Percentiles rank a stretch among this genome's conserved stretches.
Conservation (phyloP, 2,113 vertebrate genomes). For the Phaethon lepturus region DNA sequence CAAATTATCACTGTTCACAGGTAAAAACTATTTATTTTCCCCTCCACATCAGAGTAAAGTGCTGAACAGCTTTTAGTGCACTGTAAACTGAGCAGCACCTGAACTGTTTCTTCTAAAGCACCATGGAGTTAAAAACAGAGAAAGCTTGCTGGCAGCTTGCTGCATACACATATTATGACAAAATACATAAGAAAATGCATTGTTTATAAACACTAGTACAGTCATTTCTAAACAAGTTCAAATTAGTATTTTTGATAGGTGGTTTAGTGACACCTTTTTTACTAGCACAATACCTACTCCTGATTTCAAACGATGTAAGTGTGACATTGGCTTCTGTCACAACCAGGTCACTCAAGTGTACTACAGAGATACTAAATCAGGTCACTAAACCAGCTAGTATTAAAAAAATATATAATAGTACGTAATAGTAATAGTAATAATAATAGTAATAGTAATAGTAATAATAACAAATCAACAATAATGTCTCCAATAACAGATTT, state of each 20-base stretch:
- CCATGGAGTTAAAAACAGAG: neutral
- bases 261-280: neutral
- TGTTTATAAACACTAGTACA: neutral
- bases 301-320: neutral
- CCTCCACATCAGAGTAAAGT: neutral
- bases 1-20: rapidly evolving
- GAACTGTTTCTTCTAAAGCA: neutral
- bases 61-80: neutral
- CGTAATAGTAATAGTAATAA: neutral
- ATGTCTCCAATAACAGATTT: neutral
- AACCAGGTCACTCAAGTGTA: neutral
- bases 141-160: neutral
- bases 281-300: neutral
- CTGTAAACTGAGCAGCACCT: neutral
- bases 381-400: neutral
- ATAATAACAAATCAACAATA: neutral
- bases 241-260: neutral
- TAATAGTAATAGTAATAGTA: neutral
- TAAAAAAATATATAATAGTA: neutral
- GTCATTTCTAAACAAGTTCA: neutral
- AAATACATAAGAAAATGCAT: neutral
- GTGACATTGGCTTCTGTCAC: neutral
- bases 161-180: neutral
- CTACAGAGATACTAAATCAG: neutral
- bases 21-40: neutral